A percentile compares a stretch with the other conserved stretches of the same genome.
Conservation (phyloP, 2,888 invertebrate genomes). For the Drosophila prolongata region DNA sequence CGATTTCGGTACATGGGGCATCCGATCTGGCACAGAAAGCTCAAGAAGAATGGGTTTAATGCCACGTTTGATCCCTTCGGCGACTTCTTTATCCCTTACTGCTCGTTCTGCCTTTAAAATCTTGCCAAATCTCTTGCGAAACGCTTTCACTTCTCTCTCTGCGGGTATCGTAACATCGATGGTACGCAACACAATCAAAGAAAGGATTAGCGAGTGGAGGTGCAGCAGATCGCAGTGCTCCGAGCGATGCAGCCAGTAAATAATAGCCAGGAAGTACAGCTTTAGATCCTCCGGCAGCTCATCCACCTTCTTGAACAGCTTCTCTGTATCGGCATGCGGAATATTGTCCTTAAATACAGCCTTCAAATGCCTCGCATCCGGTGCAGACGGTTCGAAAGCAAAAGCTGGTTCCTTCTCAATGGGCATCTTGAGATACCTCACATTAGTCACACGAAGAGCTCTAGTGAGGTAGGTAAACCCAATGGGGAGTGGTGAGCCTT, state of each 20-base stretch:
- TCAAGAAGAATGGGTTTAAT: slow-evolving; percentile 60
- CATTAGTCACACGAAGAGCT: slow-evolving; percentile 79
- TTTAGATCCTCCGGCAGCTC: slow-evolving; percentile 75
- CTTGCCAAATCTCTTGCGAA: slow-evolving; percentile 80
- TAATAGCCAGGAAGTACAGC: slow-evolving; percentile 81
- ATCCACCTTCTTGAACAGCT: slow-evolving; percentile 71
- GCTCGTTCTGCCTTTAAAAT: slow-evolving; percentile 75
- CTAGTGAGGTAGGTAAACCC: slow-evolving; percentile 82
- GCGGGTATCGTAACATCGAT: slow-evolving; percentile 82
- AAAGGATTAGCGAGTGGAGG: slow-evolving; percentile 80
- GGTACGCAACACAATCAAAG: slow-evolving; percentile 77
- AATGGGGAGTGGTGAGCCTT: slow-evolving; percentile 50
- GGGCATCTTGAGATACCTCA: slow-evolving; percentile 74
- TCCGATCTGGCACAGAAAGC: slow-evolving; percentile 69
- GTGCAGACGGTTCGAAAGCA: slow-evolving; percentile 65
- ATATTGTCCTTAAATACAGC: slow-evolving; percentile 64
- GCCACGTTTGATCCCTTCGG: slow-evolving; percentile 61
- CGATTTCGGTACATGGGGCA: slow-evolving; percentile 75
- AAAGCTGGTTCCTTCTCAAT: slow-evolving; percentile 53
- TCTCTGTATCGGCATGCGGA: slow-evolving; percentile 53
- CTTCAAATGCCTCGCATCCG: slow-evolving; percentile 72
- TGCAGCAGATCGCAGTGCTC: slow-evolving; percentile 78
- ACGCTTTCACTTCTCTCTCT: slow-evolving; percentile 77
- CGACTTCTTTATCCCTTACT: slow-evolving; percentile 67
- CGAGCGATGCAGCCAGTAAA: slow-evolving; percentile 82